A percentile compares a stretch with the other conserved stretches of the same genome.
Conservation (phyloP, 2,113 vertebrate genomes). For the Sceloporus tristichus region DNA sequence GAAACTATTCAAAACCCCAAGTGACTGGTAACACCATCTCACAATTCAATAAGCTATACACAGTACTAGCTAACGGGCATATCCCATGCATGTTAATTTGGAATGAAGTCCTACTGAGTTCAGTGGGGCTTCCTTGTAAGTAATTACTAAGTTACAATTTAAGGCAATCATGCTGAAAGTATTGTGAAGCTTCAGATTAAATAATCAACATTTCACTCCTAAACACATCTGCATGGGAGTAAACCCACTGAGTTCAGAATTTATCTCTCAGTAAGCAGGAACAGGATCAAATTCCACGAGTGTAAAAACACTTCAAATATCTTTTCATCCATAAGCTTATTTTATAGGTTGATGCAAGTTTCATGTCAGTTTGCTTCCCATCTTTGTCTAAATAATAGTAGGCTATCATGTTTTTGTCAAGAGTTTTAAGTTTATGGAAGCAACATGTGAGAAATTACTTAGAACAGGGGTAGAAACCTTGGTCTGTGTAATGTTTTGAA, state of each 20-base stretch:
- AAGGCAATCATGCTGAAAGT: neutral
- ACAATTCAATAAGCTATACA: neutral
- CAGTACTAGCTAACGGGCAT: neutral
- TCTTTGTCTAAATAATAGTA: neutral
- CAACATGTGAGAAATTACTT: too few species aligned
- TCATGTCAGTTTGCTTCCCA: neutral
- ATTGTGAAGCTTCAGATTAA: neutral
- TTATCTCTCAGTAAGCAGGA: neutral
- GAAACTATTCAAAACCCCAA: neutral
- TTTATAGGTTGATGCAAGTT: neutral
- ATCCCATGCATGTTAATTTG: neutral
- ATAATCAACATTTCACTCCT: neutral
- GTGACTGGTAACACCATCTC: neutral
- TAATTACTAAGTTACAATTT: neutral
- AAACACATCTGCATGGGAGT: neutral
- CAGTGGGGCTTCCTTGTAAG: neutral
- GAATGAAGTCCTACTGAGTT: neutral
- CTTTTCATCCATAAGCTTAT: neutral
- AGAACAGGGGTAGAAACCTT: too few species aligned
- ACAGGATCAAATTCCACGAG: neutral
- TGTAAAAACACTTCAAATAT: neutral
- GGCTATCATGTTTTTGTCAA: too few species aligned
- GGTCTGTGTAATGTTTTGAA: too few species aligned
- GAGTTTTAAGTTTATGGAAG: too few species aligned
- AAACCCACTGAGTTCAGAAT: neutral